Base-by-base conservation (phyloP, 2,113 vertebrate species). In the Benitochromis conjunctus region DNA sequence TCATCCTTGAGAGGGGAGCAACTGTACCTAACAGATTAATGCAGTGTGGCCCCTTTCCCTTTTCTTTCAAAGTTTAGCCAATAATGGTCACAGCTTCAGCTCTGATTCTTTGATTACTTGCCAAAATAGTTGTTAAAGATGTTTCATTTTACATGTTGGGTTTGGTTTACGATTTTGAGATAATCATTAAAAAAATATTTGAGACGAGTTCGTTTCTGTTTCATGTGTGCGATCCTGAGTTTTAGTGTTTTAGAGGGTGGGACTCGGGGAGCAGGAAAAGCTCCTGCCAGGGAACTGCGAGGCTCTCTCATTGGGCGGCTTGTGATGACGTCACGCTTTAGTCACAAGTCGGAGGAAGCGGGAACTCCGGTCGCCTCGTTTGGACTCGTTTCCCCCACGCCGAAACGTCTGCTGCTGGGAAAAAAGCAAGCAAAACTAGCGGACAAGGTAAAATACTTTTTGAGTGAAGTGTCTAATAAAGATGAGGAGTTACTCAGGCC, bases 161-260 rank as follows among this genome's bases (percentile, higher is more conserved):
- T 92, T 93, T 86, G 60, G 2, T 90, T 87, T 81, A 62, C 9
- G 19, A 90, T 89, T 92, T 89, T 87, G 14, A 83, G 81, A 81
- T 83, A 53, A 86, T 62, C 83, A 92, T 86, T 91, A 92, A 92
- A 92, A 81, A 84, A 80, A 24, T 14, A 76, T 92, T 92, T 88
- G 80, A 86, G 51, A 87, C 26, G 80, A 60, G 3, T 9, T 38
- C 6, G 31, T 46, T 80, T 8, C n/a, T 57, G 34, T 53, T 5
- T 31, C 5, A 14, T 71, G 10, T 69, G 6, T 43, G 21, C 16
- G 24, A 29, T 29, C 43, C 16, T 51, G 24, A 12, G 4, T 29
- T 31, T 74, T 51, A 53, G 71, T 31, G 18, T 38, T 64, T 19
- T 19, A 12, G 60, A 53, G 71, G 46, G 46, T n/a, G 71, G 46